Percentiles rank a stretch among this genome's conserved stretches.
These are phyloP conservation scores for Rhincodon typus DNA, from an alignment of 2,797 vertebrate species.

Conservation along the genomic window DNA sequence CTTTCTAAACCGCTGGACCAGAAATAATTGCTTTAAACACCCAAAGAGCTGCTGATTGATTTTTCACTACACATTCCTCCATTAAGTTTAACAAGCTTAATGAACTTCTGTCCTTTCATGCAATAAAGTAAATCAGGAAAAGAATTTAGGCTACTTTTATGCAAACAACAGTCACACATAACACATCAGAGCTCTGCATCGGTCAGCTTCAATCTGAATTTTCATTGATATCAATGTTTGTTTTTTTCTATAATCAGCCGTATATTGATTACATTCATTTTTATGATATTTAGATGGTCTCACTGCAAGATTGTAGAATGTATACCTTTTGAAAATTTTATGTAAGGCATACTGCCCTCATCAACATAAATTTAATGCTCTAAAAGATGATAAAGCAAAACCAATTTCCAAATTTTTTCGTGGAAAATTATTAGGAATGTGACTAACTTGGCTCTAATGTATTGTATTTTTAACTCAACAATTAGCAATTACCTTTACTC, in stretches of 20 bases:
- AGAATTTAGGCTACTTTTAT: not conserved
- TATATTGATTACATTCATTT: not conserved
- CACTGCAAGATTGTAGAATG: not conserved
- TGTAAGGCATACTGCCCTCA: not conserved
- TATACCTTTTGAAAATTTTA: not conserved
- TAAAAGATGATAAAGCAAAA: not conserved
- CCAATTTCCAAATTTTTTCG: not conserved
- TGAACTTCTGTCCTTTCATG: not conserved
- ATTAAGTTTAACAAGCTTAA: slow-evolving; percentile 24
- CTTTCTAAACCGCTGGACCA: not conserved
- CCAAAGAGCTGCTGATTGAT: not conserved
- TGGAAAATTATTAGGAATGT: not conserved
- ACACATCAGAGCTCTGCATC: not conserved
- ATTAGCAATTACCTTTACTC: not conserved
- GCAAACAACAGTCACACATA: not conserved
- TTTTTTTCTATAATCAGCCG: not conserved
- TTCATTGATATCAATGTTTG: slow-evolving; percentile 9
- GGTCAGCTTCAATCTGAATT: slow-evolving; percentile 8
- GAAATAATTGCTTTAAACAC: slow-evolving; percentile 8
- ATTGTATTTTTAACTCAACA: not conserved
- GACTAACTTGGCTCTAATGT: not conserved
- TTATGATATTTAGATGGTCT: not conserved
- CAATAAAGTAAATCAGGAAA: not conserved
- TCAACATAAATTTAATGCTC: not conserved
- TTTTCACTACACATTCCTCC: not conserved